These are phyloP conservation scores for Silurus asotus DNA, from an alignment of 2,113 vertebrate species.

Conservation along the genomic window DNA sequence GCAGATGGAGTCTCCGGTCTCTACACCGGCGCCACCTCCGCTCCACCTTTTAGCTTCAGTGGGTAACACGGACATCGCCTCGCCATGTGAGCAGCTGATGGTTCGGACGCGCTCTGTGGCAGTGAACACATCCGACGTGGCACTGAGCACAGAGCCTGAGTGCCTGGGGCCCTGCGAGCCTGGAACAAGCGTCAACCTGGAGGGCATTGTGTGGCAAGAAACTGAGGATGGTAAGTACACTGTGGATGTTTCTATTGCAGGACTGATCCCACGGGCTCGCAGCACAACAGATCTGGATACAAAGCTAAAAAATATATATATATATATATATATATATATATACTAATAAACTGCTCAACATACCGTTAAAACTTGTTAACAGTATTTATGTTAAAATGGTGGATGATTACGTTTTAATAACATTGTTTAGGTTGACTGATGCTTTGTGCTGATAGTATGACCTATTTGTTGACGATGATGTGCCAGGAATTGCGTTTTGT, in stretches of 20 bases:
- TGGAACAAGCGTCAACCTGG: conserved; percentile 96
- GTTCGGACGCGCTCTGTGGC: conserved; percentile 95
- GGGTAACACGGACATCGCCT: conserved; percentile 90
- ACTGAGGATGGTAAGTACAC: conserved; percentile 90
- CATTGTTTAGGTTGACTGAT: too few relatives aligned
- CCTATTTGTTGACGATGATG: too few relatives aligned
- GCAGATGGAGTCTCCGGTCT: conserved; percentile 96
- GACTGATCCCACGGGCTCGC: not conserved
- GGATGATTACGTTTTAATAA: too few relatives aligned
- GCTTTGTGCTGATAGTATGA: too few relatives aligned
- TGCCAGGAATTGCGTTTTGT: not conserved
- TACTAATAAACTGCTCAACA: too few relatives aligned
- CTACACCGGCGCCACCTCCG: conserved; percentile 89
- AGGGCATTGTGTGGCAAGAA: conserved; percentile 99
- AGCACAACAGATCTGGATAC: not conserved
- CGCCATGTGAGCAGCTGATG: conserved; percentile 98
- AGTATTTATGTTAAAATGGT: too few relatives aligned
- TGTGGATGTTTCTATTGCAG: not conserved
- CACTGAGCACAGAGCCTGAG: conserved; percentile 92
- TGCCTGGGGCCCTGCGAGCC: conserved; percentile 97
- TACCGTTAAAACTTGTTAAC: too few relatives aligned
- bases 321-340: too few relatives aligned
- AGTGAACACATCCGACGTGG: conserved; percentile 95
- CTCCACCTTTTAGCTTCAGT: conserved; percentile 89
- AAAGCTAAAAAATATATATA: too few relatives aligned